Evolutionary conservation across 2,113 vertebrate genomes (phyloP), one percentile per base, ranked within the genome.

Genomic region (Hypanus sabinus): DNA sequence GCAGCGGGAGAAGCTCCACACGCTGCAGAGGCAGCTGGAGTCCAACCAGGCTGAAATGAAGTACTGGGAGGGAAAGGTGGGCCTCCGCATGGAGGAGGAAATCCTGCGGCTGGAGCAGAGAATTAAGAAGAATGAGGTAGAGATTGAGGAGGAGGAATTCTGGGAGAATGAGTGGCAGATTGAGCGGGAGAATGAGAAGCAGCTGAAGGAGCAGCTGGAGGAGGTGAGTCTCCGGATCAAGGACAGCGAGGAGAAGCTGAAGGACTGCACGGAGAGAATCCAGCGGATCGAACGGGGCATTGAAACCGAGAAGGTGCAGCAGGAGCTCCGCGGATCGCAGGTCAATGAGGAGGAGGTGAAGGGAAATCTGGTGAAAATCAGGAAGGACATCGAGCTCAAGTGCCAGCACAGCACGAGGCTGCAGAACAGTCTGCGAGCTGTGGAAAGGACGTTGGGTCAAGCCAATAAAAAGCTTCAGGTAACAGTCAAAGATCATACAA

Each of bases 121-220:
- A 95, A 97, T 99, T 96, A 98, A 97, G 95, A 97, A 97, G 95
- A 99, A 98, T 0, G 97, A 98, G 77, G 98, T 98, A 38, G 98
- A 99, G 96, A 99, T 99, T 2, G 98, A 99, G 94, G 99, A 99
- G 94, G 98, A 99, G 94, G 99, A 99, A 94, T 99, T 99, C 95
- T 99, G 99, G 99, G 98, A 98, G 94, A 99, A 98, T 0, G 99
- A 99, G 95, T 96, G 99, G 55, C 98, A 99, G 97, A 99, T 99
- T 0, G 99, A 99, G 91, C 96, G 98, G 12, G 99, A 99, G 94
- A 99, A 99, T 0, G 98, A 99, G 91, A 97, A 98, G 70, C 99
- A 99, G 95, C 96, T 99, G 95, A 98, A 98, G 95, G 98, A 99
- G 24, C 97, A 98, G 95, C 97, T 99, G 81, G 97, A 98, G 95